Conservation (phyloP, 2,888 invertebrate species). For the Koerneria pararmatus region DNA sequence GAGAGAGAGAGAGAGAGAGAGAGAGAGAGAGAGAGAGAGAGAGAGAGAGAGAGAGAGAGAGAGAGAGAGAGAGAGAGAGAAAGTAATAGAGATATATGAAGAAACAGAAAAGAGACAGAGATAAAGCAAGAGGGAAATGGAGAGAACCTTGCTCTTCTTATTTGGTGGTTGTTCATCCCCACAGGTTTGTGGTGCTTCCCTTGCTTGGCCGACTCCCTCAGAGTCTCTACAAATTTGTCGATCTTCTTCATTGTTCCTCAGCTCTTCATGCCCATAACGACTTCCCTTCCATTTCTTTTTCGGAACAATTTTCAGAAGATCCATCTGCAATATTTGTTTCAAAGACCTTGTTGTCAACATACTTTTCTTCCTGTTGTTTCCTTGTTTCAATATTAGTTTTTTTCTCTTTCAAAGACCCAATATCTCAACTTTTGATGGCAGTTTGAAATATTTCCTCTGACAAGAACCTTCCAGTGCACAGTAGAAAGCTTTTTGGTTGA, state of each 20-base stretch:
- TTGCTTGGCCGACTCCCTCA: too few species aligned
- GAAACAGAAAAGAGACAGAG: not conserved
- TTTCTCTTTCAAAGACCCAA: too few species aligned
- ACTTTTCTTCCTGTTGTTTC: not conserved
- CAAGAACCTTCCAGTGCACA: too few species aligned
- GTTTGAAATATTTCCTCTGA: too few species aligned
- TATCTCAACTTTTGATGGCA: too few species aligned
- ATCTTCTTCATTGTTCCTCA: not conserved
- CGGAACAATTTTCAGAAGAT: conserved; percentile 13
- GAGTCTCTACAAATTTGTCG: not conserved
- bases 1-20: not conserved
- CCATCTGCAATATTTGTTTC: conserved; percentile 19
- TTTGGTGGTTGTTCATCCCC: too few species aligned
- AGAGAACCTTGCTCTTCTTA: too few species aligned
- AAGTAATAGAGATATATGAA: not conserved
- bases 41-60: not conserved
- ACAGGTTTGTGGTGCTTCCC: too few species aligned
- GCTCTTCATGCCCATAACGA: not conserved
- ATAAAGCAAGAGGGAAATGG: not conserved
- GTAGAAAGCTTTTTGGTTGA: too few species aligned
- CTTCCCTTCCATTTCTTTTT: conserved; percentile 8
- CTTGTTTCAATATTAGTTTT: too few species aligned
- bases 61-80: conserved; percentile 9
- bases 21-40: not conserved
- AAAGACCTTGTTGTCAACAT: not conserved